Percentiles rank a stretch among this genome's conserved stretches.
phyloP scores from a whole-genome alignment of 1,140 invertebrate genomes.

The Heliconius melpomene region DNA sequence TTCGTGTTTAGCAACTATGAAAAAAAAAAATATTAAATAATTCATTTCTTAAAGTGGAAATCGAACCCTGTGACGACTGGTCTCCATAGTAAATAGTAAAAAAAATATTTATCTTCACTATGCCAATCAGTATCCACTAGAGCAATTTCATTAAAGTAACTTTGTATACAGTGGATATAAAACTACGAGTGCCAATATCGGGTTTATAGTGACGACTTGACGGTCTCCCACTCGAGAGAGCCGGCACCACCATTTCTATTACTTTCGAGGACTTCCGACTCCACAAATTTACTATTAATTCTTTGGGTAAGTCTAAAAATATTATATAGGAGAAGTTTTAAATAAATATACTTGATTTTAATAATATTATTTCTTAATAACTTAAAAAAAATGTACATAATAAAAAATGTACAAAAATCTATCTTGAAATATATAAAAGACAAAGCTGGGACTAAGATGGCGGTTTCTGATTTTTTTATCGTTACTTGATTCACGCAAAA shows the following conservation, averaged over 20 bases:
- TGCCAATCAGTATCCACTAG: not conserved
- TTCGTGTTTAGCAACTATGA: no score
- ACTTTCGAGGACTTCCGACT: constrained; percentile 28
- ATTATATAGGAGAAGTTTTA: not conserved
- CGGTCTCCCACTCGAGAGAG: constrained; percentile 25
- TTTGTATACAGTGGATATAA: constrained; percentile 22
- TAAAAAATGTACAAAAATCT: no score
- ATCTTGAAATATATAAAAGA: no score
- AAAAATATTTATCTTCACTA: not conserved
- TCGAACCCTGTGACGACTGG: not conserved
- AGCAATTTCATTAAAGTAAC: constrained; percentile 6
- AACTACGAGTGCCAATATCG: constrained; percentile 37
- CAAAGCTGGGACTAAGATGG: no score
- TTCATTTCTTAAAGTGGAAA: no score
- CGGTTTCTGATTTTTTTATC: no score
- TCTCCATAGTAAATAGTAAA: not conserved
- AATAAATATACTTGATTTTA: not conserved
- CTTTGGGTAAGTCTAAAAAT: not conserved
- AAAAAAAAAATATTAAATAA: no score
- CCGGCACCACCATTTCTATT: constrained; percentile 32
- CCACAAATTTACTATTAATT: constrained; percentile 1
- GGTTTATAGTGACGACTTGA: constrained; percentile 32
- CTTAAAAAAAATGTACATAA: no score
- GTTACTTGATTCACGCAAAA: no score
- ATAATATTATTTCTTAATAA: no score